These are phyloP conservation scores for Plagodis pulveraria DNA, from an alignment of 2,888 invertebrate genomes.

Conservation along the genomic window DNA sequence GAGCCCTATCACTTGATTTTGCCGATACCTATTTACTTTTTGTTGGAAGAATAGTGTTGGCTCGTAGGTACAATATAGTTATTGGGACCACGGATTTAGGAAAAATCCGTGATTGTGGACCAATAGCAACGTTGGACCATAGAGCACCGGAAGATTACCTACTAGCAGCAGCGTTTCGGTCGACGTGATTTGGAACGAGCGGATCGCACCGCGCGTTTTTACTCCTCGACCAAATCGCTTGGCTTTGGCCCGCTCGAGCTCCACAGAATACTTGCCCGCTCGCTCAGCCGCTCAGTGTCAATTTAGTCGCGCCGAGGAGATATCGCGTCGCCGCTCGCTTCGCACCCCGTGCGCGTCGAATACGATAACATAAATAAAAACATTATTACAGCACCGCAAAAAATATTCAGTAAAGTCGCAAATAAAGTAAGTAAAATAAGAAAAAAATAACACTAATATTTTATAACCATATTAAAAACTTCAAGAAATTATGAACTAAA, in stretches of 20 bases:
- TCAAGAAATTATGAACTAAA: conserved; percentile 43
- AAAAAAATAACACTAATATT: conserved; percentile 11
- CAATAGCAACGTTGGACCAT: no score
- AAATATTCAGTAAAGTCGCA: conserved; percentile 26
- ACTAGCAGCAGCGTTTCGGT: conserved; percentile 19
- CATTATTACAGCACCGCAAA: conserved; percentile 27
- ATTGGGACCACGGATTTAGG: no score
- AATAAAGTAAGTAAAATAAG: background rate
- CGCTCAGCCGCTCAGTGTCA: conserved; percentile 54
- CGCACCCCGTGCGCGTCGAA: conserved; percentile 53
- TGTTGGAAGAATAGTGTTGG: no score
- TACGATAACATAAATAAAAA: conserved; percentile 46
- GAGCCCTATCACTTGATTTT: no score
- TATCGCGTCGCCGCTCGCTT: conserved; percentile 53
- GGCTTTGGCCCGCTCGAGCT: background rate
- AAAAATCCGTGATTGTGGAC: no score
- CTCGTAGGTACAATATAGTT: no score
- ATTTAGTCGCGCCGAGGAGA: conserved; percentile 53
- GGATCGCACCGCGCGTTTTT: conserved; percentile 15
- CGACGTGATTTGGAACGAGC: conserved; percentile 24
- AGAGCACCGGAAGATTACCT: no score
- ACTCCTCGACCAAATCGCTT: background rate
- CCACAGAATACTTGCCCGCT: background rate
- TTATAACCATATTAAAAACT: conserved; percentile 1
- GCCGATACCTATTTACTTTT: no score